These are phyloP conservation scores for Merluccius polli DNA, from an alignment of 2,797 vertebrate species.

Conservation along the genomic window DNA sequence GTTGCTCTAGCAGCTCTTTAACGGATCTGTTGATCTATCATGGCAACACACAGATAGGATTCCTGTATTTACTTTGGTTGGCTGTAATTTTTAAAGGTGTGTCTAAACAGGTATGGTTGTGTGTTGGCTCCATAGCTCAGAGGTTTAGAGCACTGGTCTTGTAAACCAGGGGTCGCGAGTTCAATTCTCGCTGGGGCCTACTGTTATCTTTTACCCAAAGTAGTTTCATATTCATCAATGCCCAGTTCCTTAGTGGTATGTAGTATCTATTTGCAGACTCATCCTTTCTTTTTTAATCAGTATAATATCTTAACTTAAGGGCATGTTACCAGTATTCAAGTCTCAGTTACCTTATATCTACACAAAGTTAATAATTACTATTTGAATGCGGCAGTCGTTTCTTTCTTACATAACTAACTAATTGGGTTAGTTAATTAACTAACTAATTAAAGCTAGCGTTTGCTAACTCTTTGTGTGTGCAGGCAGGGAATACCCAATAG, in stretches of 20 bases:
- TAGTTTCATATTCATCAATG: background rate
- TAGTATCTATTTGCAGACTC: background rate
- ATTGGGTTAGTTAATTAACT: background rate
- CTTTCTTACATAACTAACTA: background rate
- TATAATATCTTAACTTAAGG: background rate
- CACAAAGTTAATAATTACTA: background rate
- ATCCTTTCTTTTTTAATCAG: background rate
- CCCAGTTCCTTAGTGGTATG: background rate
- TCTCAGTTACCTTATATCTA: background rate
- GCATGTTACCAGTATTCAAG: background rate
- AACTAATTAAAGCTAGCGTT: background rate
- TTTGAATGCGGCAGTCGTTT: background rate
- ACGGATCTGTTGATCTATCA: background rate
- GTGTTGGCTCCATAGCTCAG: slow-evolving; percentile 5
- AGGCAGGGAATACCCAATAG: background rate
- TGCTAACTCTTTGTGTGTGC: background rate
- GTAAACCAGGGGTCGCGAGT: slow-evolving; percentile 3
- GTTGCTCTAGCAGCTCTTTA: no score
- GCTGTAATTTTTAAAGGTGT: background rate
- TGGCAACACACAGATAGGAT: background rate
- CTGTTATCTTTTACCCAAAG: background rate
- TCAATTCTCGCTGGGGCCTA: slow-evolving; percentile 4
- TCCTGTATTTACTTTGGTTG: background rate
- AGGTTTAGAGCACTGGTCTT: slow-evolving; percentile 5
- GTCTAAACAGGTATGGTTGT: background rate